Conservation (phyloP, 2,888 invertebrate species). For the Neuroscelio doddi region DNA sequence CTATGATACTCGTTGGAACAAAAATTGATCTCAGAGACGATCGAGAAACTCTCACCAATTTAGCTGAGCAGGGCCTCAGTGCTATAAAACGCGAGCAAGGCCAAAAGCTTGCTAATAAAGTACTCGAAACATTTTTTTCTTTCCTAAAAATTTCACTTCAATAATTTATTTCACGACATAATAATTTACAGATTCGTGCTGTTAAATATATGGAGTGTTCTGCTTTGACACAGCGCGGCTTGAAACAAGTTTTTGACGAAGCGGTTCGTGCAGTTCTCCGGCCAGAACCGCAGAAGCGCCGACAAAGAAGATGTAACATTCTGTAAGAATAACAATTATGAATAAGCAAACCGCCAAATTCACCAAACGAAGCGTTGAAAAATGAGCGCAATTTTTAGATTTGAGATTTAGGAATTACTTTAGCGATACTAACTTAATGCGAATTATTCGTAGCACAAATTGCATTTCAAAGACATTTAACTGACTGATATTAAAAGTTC, state of each 20-base stretch:
- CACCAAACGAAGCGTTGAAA: slow-evolving; percentile 35
- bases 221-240: slow-evolving; percentile 97
- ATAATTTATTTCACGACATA: slow-evolving; percentile 1
- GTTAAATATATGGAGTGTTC: slow-evolving; percentile 99
- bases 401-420: slow-evolving; percentile 11
- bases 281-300: slow-evolving; percentile 96
- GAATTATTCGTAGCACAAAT: slow-evolving; percentile 38
- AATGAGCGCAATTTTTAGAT: slow-evolving; percentile 20
- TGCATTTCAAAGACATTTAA: too few species aligned
- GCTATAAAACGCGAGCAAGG: slow-evolving; percentile 98
- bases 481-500: too few species aligned
- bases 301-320: slow-evolving; percentile 91
- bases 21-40: slow-evolving; percentile 99
- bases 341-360: slow-evolving; percentile 32
- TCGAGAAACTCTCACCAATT: slow-evolving; percentile 91
- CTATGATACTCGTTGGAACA: slow-evolving; percentile 98
- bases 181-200: slow-evolving; percentile 83
- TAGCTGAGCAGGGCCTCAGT: slow-evolving; percentile 95
- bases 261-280: slow-evolving; percentile 97
- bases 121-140: slow-evolving; percentile 39
- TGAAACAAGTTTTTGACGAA: slow-evolving; percentile 99
- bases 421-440: slow-evolving; percentile 24
- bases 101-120: slow-evolving; percentile 96
- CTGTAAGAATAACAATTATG: slow-evolving; percentile 74
- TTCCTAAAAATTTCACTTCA: too few species aligned